Evolutionary conservation across 37 sponge, comb jelly and placozoan species (phyloP), one percentile per base, ranked within the genome.

Genomic region (Lycopodina hypogea): DNA sequence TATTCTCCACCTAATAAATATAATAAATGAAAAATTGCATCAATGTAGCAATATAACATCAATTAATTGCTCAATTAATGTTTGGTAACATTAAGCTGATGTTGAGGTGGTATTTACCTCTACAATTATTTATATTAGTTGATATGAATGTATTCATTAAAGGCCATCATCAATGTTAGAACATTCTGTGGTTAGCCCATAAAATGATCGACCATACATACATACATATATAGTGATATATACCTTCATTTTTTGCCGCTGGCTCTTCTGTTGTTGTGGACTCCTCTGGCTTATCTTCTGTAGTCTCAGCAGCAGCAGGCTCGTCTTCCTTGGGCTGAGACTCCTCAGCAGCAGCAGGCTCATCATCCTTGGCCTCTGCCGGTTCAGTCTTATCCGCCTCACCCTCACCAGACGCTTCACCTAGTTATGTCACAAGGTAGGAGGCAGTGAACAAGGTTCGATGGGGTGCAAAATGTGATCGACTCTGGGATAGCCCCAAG

Each of bases 271-370:
- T 35, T 36, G 70, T n/a, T 24, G 70, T 3, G 36, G 70, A 23
- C 42, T 70, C 70, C 14, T 40, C 42, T 41, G 33, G 9, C 45
- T 70, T 70, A 35, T 21, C 45, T 22, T 70, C 70, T 65, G 66
- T 22, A n/a, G 42, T 42, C 17, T 35, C 71, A 41, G 18, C 48
- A 77, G 39, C 80, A 38, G 71, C 34, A 37, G 70, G 59, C 28
- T 80, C 65, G 18, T 84, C 64, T 38, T 53, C 42, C n/a, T 78
- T 78, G 26, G 79, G 67, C 30, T 78, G 56, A 26, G 9, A 69
- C 22, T 56, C 55, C 15, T 66, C 72, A 52, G 70, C 71, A 68
- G 69, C 23, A 19, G 66, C 40, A 26, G 68, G 52, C 23, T 14
- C 61, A 58, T 17, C 77, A 3, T 58, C 64, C 14, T 14, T 29